Base-by-base conservation (phyloP, 2,113 vertebrate genomes). In the Hyla sarda region DNA sequence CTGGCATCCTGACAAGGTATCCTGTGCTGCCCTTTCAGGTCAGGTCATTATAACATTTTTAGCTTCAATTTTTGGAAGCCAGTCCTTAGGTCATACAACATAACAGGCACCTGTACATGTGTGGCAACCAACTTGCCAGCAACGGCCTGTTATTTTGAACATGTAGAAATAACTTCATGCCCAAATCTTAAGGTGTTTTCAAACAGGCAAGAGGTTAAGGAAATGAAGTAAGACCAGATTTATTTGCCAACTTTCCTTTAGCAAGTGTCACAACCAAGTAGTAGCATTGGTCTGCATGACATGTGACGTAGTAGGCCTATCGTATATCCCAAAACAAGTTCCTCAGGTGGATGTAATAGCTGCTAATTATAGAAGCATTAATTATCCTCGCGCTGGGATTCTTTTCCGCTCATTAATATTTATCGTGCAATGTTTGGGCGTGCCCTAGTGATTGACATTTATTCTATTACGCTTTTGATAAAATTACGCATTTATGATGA, bases 401-500 rank as follows among this genome's bases (percentile, higher is more conserved):
- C 82, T 34, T 84, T 30, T 75, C 19, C 67, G 25, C 82, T 83
- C 67, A 73, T 73, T 72, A 83, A 83, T 83, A 84, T 84, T 84
- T 84, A 84, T 75, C 21, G 47, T 30, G 82, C 67, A 41, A 41
- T 72, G 30, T 56, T 82, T 62, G 54, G 71, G 52, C 25, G 82
- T 75, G 54, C 52, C 82, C 60, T 47, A 28, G 16, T 62, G 71
- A 84, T 58, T 74, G 71, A 60, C 82, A 84, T 62, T 75, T 84
- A 74, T 73, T 83, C 69, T 83, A 83, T 83, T 82, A 73, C 50
- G 32, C 67, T 84, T 75, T 84, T 84, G 71, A 60, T 62, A 48
- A 84, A 60, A 84, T 84, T 84, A 84, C 32, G 62, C 82, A 84
- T 84, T 75, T 84, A 58, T 75, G 71, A 75, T 48, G 71, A 75